Percentiles rank a stretch among this genome's conserved stretches.
These are phyloP conservation scores for Pelochelys cantorii DNA, from an alignment of 2,797 vertebrate genomes.

Conservation along the genomic window DNA sequence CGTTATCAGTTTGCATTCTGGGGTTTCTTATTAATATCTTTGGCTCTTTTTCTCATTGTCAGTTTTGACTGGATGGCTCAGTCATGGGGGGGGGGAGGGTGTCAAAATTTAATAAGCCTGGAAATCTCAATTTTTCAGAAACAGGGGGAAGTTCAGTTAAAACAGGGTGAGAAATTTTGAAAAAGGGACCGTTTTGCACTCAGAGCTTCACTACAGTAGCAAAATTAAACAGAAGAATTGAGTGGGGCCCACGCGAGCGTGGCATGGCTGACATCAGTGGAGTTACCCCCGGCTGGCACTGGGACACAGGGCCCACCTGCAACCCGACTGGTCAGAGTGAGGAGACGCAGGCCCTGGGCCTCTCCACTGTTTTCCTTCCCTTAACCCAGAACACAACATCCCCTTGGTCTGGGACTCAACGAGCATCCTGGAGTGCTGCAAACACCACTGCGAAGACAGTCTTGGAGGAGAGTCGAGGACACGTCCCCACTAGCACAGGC, in stretches of 20 bases:
- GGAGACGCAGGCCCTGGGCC: not conserved
- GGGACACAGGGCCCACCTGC: not conserved
- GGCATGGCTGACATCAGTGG: not conserved
- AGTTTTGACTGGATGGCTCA: not conserved
- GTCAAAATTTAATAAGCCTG: not conserved
- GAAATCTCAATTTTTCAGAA: not conserved
- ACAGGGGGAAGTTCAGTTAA: not conserved
- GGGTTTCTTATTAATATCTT: not conserved
- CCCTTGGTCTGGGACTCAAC: not conserved
- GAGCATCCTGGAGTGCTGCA: not conserved
- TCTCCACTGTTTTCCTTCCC: not conserved
- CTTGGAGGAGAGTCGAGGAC: not conserved
- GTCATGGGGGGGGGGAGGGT: not conserved
- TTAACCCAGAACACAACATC: not conserved
- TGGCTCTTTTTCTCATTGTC: not conserved
- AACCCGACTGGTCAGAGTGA: no score
- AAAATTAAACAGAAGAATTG: not conserved
- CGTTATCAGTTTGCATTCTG: not conserved
- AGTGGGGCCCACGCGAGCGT: not conserved
- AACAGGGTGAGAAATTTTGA: not conserved
- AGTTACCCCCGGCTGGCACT: not conserved
- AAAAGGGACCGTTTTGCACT: not conserved
- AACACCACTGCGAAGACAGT: not conserved
- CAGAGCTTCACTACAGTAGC: not conserved
- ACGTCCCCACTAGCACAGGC: rapidly evolving